Evolutionary conservation across 2,888 invertebrate genomes (phyloP), one percentile per base, ranked within the genome.

Genomic region (Shargacucullia verbasci): DNA sequence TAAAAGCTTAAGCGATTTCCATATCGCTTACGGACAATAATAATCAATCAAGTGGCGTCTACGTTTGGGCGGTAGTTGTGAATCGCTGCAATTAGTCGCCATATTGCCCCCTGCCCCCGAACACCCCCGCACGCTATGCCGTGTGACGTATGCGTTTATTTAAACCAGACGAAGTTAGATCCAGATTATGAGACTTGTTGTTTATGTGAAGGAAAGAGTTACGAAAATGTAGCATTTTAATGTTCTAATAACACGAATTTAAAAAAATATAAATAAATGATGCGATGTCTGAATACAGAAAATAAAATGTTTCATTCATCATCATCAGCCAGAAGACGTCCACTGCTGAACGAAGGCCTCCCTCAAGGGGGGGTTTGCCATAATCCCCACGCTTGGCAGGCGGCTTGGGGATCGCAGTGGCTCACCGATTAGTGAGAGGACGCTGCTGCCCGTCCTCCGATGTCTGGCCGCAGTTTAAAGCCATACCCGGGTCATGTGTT

Each of bases 51-150:
- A 81, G 79, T 66, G 58, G 72, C 71, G 80, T 78, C 84, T 66
- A 77, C 84, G 85, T 79, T 80, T 73, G 71, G 76, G 60, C 73
- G 85, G 80, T 81, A 79, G 83, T 82, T 81, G 79, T 87, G 89
- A 91, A 91, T 90, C 84, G 82, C 66, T 74, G 86, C 90, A 90
- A 92, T 92, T 90, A 90, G 86, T 77, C 83, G 82, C 80, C 84
- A 81, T 83, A 75, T 80, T 83, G 76, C 73, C 64, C 59, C 70
- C 68, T 70, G 68, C 71, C 58, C 47, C 40, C 10, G 34, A 1
- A 34, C 20, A 31, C 47, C 47, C 53, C 64, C 43, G 40, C 59
- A 48, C 66, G 43, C 52, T 33, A 58, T 56, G 13, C 44, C 56
- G 70, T 74, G 64, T 74, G 68, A 77, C 70, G 70, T 72, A 61